Percentiles rank a stretch among this genome's conserved stretches.
Conservation (phyloP, 2,113 vertebrate species). For the Aramus guarauna region DNA sequence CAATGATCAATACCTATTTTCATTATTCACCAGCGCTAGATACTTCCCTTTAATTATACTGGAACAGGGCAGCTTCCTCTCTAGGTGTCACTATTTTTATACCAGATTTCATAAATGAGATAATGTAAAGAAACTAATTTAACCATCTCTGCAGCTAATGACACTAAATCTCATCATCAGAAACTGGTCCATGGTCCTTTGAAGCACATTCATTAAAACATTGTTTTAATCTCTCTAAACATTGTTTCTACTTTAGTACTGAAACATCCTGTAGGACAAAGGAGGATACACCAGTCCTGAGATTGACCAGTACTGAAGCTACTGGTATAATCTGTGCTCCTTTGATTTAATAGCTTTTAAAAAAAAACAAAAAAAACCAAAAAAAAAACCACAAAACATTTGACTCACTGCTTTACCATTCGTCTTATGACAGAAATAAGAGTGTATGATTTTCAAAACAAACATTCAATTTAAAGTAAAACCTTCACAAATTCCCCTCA, state of each 20-base stretch:
- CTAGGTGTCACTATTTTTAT: neutral
- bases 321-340: neutral
- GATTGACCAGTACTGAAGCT: neutral
- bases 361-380: too few relatives aligned
- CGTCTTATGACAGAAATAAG: neutral
- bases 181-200: neutral
- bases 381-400: accelerated
- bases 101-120: neutral
- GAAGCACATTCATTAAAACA: neutral
- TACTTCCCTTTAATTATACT: neutral
- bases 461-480: neutral
- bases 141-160: neutral
- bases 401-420: neutral
- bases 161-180: neutral
- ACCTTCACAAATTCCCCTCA: neutral
- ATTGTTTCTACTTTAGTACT: neutral
- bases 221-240: neutral
- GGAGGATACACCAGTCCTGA: neutral
- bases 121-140: neutral
- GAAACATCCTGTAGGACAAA: neutral
- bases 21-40: neutral
- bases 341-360: neutral
- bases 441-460: neutral
- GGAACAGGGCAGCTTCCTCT: neutral
- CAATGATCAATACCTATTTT: neutral